These are phyloP conservation scores for Trachelus troglodyta DNA, from an alignment of 2,888 invertebrate species.

Conservation along the genomic window DNA sequence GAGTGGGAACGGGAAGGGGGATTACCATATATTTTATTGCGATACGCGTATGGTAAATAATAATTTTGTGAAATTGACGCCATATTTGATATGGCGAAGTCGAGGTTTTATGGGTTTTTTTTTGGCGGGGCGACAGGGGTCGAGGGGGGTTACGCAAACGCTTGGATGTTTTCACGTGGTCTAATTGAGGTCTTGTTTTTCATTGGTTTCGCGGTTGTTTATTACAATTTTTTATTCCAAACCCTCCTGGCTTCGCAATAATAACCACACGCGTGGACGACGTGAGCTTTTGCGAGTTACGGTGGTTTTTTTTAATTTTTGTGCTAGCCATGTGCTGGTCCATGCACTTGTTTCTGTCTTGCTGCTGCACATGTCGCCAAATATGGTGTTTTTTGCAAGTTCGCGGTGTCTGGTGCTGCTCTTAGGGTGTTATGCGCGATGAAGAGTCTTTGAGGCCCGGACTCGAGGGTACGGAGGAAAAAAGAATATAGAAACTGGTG, in stretches of 20 bases:
- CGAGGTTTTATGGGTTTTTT: no score
- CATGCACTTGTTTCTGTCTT: not conserved
- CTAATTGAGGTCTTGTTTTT: no score
- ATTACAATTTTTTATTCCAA: constrained; percentile 11
- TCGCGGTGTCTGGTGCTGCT: not conserved
- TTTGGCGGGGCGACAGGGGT: no score
- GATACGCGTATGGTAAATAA: not conserved
- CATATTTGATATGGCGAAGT: no score
- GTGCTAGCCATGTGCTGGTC: not conserved
- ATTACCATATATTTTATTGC: not conserved
- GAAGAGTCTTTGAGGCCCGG: not conserved
- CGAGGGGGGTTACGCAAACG: no score
- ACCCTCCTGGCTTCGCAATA: constrained; percentile 29
- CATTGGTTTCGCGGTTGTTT: not conserved
- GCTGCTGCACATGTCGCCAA: not conserved
- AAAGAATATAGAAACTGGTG: not conserved
- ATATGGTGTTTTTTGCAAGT: not conserved
- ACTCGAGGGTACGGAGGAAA: not conserved
- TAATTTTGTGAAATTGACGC: not conserved
- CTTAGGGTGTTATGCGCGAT: not conserved
- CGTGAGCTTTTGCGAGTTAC: not conserved
- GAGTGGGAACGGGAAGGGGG: constrained; percentile 29
- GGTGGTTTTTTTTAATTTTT: not conserved
- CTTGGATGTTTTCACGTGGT: no score
- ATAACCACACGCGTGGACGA: constrained; percentile 38